Evolutionary conservation across 2,797 vertebrate genomes (phyloP), one percentile per base, ranked within the genome.

Genomic region (Oophaga sylvatica): DNA sequence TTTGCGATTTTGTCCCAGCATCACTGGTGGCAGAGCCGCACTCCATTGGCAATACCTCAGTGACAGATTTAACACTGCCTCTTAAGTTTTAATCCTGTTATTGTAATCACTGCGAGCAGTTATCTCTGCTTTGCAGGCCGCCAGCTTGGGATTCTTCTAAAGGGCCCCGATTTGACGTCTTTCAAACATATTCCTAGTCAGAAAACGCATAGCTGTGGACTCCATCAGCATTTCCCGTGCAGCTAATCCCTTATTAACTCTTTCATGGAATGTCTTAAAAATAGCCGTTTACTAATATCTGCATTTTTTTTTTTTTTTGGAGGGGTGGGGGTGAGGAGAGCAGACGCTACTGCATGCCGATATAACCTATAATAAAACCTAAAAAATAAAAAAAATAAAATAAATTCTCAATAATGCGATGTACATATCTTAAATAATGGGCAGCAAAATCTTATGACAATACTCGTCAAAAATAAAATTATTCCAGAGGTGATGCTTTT

Each of bases 51-150:
- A n/a, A 91, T 91, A 88, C 90, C 87, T 22, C 60, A 86, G 91
- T 90, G 91, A 92, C 88, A 92, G 88, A 87, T 84, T 90, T 90
- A 90, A 90, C 56, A 90, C 81, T 84, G 88, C 88, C 90, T 91
- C 88, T 91, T 92, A 73, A 53, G 41, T 91, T 89, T 91, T 94
- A 95, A 95, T 94, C 92, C 95, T 93, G 92, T 95, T 94, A 93
- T 87, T 96, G 92, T 95, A 95, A 95, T 96, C 94, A 89, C 94
- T 94, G 93, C 91, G 94, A 93, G 93, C 92, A 93, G 94, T 97
- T 97, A 97, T 97, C 97, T 97, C 94, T 91, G 91, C 92, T 91
- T 91, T 93, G 93, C 96, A 97, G 95, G 92, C 93, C 91, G 90
- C 90, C 92, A 91, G 91, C 95, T 95, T 95, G 88, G 93, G 95